phyloP scores from a whole-genome alignment of 2,113 vertebrate genomes.

The Misgurnus anguillicaudatus region DNA sequence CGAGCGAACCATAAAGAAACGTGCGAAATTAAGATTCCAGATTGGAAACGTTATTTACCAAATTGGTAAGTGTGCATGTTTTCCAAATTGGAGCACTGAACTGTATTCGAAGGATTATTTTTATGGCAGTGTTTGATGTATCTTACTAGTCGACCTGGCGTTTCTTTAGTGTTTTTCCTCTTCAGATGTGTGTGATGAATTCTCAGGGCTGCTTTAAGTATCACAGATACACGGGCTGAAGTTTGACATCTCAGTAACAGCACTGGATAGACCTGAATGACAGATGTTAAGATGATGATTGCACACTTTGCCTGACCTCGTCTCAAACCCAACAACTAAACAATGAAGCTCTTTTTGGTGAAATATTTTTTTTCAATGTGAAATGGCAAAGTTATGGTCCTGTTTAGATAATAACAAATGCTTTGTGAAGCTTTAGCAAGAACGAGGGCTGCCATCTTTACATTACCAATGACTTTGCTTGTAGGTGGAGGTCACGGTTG shows the following conservation, averaged over 20 bases:
- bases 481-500: not conserved
- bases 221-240: not conserved
- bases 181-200: conserved; percentile 18
- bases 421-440: not conserved
- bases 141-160: not conserved
- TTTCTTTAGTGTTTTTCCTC: not conserved
- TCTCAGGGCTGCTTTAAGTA: conserved; percentile 49
- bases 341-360: not conserved
- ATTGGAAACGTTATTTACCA: conserved; percentile 99
- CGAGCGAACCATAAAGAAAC: conserved; percentile 59
- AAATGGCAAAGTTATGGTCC: not conserved
- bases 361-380: not conserved
- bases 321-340: not conserved
- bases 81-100: conserved; percentile 82
- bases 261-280: not conserved
- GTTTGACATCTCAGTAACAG: not conserved
- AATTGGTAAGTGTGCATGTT: conserved; percentile 93
- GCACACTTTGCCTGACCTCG: not conserved
- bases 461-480: too few species aligned
- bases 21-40: conserved; percentile 82
- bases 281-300: not conserved
- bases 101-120: not conserved
- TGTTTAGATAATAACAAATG: not conserved
- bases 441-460: not conserved
- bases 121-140: not conserved